Base-by-base conservation (phyloP, 2,888 invertebrate genomes). In the Pachydiplax longipennis region DNA sequence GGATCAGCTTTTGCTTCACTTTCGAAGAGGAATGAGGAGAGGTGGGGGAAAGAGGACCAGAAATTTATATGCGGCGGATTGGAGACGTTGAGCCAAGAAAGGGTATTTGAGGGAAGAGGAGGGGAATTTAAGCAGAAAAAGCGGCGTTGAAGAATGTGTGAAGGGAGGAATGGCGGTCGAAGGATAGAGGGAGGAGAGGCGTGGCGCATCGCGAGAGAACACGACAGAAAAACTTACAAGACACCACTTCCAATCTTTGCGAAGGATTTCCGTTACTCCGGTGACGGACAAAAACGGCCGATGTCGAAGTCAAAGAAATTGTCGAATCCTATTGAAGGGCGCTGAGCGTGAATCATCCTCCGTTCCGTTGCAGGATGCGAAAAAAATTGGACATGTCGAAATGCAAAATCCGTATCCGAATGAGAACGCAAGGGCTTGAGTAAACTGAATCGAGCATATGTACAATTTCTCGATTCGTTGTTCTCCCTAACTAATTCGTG, bases 231-330 rank as follows among this genome's bases (percentile, higher is more conserved):
- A 83, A 83, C 83, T 83, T 31, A 31, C 6, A 13, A 31, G 35
- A 83, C 35, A 48, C 18, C 83, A 83, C 83, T 58, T 53, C 83
- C 83, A 58, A n/a, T 58, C n/a, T 65, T 65, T 65, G 65, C 35
- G 31, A 87, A 65, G 87, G 87, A 87, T 87, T 61, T 87, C 87
- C 87, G 87, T 87, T 87, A 87, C 58, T 83, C 83, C 31, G 13
- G 61, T 37, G 87, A 83, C 31, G 61, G 35, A 37, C 31, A 83
- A 87, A 87, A 87, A 87, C 18, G 4, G 22, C 37, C 58, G 87
- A 31, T 58, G 83, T 31, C 58, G 58, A 58, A 58, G 83, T 58
- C 83, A 83, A 83, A 87, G 61, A 87, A 65, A 87, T n/a, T 87
- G 87, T 87, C 61, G n/a, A 87, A 87, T 40, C 61, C 83, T 58